phyloP scores from a whole-genome alignment of 2,797 vertebrate species.

The Mus minutoides region DNA sequence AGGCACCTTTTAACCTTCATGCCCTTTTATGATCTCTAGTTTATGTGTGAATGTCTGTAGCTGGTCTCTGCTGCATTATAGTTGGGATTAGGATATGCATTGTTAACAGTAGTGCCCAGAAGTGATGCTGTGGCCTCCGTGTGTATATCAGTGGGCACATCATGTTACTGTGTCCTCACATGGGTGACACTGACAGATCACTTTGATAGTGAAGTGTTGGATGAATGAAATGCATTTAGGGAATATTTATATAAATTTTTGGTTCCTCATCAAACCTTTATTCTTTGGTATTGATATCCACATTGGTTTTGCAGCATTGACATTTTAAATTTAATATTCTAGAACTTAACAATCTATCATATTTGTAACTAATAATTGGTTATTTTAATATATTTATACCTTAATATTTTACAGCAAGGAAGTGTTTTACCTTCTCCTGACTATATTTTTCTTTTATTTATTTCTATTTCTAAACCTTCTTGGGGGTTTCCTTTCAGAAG shows the following conservation, averaged over 20 bases:
- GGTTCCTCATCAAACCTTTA: background rate
- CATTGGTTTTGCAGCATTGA: background rate
- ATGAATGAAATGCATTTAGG: background rate
- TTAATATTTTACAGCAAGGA: slow-evolving; percentile 15
- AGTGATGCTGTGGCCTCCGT: background rate
- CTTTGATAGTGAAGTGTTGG: background rate
- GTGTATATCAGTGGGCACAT: background rate
- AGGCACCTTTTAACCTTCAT: background rate
- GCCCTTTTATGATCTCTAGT: background rate
- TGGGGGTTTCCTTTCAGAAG: too few species aligned
- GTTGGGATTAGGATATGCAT: background rate
- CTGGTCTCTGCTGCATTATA: background rate
- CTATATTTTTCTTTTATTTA: background rate
- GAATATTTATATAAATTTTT: background rate
- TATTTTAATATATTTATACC: background rate
- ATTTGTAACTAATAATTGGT: background rate
- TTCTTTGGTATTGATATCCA: background rate
- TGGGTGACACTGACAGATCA: background rate
- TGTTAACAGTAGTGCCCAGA: background rate
- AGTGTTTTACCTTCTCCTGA: slow-evolving; percentile 5
- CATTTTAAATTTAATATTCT: background rate
- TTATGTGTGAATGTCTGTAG: background rate
- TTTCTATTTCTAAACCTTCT: too few species aligned
- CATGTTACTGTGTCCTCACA: background rate
- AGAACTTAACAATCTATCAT: background rate